Percentiles rank a stretch among this genome's conserved stretches.
These are phyloP conservation scores for Antrozous pallidus DNA, from an alignment of 2,797 vertebrate genomes.

Conservation along the genomic window DNA sequence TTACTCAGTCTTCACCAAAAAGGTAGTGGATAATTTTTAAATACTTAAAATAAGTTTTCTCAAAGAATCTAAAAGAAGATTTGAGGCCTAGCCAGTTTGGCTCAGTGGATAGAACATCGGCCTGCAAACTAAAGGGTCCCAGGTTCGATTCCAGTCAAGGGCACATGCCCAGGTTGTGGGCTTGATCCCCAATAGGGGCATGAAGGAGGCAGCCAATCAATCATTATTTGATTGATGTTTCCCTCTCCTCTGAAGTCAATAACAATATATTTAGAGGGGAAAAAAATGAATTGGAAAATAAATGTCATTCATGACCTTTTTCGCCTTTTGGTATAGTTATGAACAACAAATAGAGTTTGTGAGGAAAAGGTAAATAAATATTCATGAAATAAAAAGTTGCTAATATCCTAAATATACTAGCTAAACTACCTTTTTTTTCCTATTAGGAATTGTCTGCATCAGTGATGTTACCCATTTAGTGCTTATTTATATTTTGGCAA, in stretches of 20 bases:
- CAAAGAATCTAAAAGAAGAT: background rate
- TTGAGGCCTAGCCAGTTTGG: too few species aligned
- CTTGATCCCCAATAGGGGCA: too few species aligned
- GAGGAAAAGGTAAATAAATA: background rate
- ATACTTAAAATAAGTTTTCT: background rate
- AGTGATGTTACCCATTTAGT: background rate
- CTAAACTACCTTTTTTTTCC: background rate
- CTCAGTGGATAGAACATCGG: too few species aligned
- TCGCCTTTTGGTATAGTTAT: background rate
- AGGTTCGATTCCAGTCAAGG: too few species aligned
- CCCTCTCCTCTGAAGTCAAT: too few species aligned
- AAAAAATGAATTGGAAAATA: background rate
- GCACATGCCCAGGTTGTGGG: too few species aligned
- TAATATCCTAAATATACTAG: background rate
- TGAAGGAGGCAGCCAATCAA: too few species aligned
- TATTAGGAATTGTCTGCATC: background rate
- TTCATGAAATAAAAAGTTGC: background rate
- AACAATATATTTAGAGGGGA: too few species aligned
- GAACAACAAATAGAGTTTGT: background rate
- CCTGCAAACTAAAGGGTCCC: too few species aligned
- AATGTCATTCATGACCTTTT: background rate
- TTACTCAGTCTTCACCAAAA: background rate
- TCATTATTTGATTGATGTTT: too few species aligned
- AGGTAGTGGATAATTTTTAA: conserved; percentile 1
- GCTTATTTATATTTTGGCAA: background rate